Evolutionary conservation across 2,113 vertebrate genomes (phyloP).

Genomic region (Anguilla japonica): DNA sequence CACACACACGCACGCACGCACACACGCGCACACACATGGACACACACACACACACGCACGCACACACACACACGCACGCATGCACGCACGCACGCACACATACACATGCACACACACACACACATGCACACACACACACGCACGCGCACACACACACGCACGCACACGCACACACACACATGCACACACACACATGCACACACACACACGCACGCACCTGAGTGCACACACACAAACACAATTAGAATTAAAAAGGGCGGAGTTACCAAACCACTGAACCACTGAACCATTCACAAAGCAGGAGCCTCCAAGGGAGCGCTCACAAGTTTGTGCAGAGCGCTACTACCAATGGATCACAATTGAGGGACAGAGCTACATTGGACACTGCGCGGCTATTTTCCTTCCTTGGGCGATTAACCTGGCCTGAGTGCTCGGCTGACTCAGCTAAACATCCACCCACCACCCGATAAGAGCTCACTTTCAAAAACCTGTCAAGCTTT

Average conservation of each 20-base stretch:
- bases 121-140: conserved; percentile 7
- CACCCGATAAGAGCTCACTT: background rate
- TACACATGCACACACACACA: no score
- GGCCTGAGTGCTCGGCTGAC: background rate
- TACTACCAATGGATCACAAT: background rate
- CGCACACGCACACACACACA: conserved; percentile 10
- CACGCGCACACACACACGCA: conserved; percentile 18
- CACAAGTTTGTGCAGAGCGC: background rate
- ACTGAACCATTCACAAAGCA: background rate
- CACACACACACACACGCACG: no score
- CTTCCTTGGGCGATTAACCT: background rate
- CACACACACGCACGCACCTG: background rate
- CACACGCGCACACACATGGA: no score
- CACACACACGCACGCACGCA: no score
- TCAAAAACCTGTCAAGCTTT: background rate
- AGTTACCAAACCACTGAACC: no score
- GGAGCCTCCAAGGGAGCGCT: background rate
- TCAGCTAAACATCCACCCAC: background rate
- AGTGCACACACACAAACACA: conserved; percentile 28
- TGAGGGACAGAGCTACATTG: background rate
- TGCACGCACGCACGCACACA: no score
- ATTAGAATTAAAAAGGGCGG: background rate
- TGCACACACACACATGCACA: background rate
- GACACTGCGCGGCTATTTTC: background rate
- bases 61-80: no score